A percentile compares a stretch with the other conserved stretches of the same genome.
Evolutionary conservation across 2,888 invertebrate genomes (phyloP).

Genomic region (Drosophila maculinotata): DNA sequence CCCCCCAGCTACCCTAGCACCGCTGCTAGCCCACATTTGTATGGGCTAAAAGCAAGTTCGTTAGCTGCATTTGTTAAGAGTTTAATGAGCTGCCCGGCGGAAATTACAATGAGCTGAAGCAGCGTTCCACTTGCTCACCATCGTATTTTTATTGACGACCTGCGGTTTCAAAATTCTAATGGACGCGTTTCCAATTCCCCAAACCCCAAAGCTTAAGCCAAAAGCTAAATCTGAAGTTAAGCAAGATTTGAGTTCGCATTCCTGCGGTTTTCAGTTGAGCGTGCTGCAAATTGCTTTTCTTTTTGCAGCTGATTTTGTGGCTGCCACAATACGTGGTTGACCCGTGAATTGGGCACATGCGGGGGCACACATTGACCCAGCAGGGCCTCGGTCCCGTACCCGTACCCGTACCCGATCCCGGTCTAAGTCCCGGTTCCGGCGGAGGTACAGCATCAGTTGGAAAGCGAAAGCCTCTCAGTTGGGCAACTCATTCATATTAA

Average conservation of each 20-base stretch:
- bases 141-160: slow-evolving; percentile 48
- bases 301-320: slow-evolving; percentile 31
- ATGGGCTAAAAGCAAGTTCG: slow-evolving; percentile 35
- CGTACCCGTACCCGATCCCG: no score
- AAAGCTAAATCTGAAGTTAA: slow-evolving; percentile 23
- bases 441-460: neutral
- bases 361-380: slow-evolving; percentile 38
- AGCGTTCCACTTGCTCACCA: slow-evolving; percentile 40
- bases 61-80: slow-evolving; percentile 52
- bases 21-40: neutral
- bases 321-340: slow-evolving; percentile 35
- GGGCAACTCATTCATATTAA: slow-evolving; percentile 57
- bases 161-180: slow-evolving; percentile 71
- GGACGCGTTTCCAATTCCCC: slow-evolving; percentile 43
- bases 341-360: slow-evolving; percentile 15
- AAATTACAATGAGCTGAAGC: slow-evolving; percentile 51
- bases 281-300: slow-evolving; percentile 69
- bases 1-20: neutral
- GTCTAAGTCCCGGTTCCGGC: no score
- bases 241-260: slow-evolving; percentile 42
- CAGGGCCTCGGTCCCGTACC: neutral
- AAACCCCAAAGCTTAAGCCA: no score
- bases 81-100: slow-evolving; percentile 68
- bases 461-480: slow-evolving; percentile 58
- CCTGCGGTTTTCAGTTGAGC: slow-evolving; percentile 66